Base-by-base conservation (phyloP, 1,140 invertebrate genomes). In the Chymomyza costata region DNA sequence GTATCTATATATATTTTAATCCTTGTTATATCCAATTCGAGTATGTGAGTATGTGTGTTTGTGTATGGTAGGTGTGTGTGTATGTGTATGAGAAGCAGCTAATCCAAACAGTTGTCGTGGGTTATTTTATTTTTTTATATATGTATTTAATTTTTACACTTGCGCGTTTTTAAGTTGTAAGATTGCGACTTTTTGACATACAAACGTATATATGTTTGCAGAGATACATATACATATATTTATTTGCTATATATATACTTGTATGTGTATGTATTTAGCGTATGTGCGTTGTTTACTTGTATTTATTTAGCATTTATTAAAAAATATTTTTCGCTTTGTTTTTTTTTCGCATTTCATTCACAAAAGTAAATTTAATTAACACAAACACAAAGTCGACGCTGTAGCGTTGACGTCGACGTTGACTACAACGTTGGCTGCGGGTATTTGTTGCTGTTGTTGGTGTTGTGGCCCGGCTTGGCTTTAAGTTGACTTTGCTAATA, bases 281-380 rank as follows among this genome's bases (percentile, higher is more conserved):
- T 13, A 10, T 38, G 5, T 15, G 5, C 5, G 8, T 38, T 38
- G 13, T 15, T 17, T 5, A 6, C 10, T 16, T 15, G 35, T 63
- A 63, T 78, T 67, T 73, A 81, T 81, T 81, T 80, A 78, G 73
- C 73, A 80, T 80, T 80, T 73, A 81, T 73, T 80, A 73, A 81
- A 64, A 80, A 73, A 59, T 61, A 73, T 65, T 80, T 78, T 59
- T 71, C 73, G 73, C 73, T 80, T 81, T 80, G 56, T 68, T 80
- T 71, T 78, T 66, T 78, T 80, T 78, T 78, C 73, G 73, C 73
- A 78, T 78, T 80, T 80, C 73, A 80, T 80, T 80, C 73, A 80
- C 73, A 80, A 80, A 80, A 80, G 73, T 80, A 80, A 81, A 80
- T 80, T 80, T 68, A 80, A 80, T 81, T 80, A 80, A 80, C 73